Base-by-base conservation (phyloP, 2,113 vertebrate genomes). In the Dascyllus trimaculatus region DNA sequence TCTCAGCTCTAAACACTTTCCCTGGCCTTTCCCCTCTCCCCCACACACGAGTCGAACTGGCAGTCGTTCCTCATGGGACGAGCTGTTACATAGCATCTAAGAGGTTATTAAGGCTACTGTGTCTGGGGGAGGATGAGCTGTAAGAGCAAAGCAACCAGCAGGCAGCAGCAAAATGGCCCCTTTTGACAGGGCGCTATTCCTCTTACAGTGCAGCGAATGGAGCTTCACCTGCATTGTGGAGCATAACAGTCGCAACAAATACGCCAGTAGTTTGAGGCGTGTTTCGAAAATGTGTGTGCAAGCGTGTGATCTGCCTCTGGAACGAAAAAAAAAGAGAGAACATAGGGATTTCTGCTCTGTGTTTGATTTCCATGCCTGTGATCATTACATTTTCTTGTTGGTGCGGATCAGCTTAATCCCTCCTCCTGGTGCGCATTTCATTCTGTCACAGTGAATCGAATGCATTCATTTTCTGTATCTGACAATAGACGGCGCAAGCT, bases 351-450 rank as follows among this genome's bases (percentile, higher is more conserved):
- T 49, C 21, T 77, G 11, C 45, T 82, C 53, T 61, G 58, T 67
- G 64, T 90, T 85, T 85, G 57, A 81, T 82, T 88, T 85, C 60
- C 56, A 70, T 85, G 81, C 78, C 51, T 75, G 68, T 74, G 75
- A 89, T 90, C 84, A 80, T 89, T 81, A 76, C 71, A 66, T 88
- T 84, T 83, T 68, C 62, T 75, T 84, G 64, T 81, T 80, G 84
- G 65, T 70, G 48, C 32, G 86, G 81, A 85, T 88, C 71, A 84
- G 58, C 60, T 32, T 84, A 83, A 89, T 83, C 83, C 86, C 26
- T 84, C 53, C 59, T 85, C 45, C 45, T 73, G 66, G 73, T 78
- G 73, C 0, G n/a, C 76, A 61, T 87, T 85, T 80, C 65, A 68
- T 63, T 84, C 71, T 15, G 70, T 79, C 80, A 73, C 60, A 79